A percentile compares a stretch with the other conserved stretches of the same genome.
Evolutionary conservation across 2,113 vertebrate species (phyloP).

Genomic region (Menidia beryllina): DNA sequence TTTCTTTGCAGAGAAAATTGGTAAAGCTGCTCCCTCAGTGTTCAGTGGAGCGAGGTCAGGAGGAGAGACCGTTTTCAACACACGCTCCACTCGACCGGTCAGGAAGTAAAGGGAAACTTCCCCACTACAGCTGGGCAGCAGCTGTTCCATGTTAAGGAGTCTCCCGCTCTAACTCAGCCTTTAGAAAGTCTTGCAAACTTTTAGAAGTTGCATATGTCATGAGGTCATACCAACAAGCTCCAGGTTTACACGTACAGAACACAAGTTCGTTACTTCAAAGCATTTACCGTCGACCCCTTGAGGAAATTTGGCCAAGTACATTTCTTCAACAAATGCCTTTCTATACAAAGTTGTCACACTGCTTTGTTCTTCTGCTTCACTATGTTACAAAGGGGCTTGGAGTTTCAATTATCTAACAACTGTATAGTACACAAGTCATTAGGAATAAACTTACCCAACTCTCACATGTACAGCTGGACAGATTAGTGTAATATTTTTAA

Average conservation of each 20-base stretch:
- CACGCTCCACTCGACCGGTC: slow-evolving; percentile 66
- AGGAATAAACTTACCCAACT: no score
- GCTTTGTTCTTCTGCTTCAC: background rate
- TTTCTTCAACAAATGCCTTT: background rate
- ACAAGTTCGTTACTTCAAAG: background rate
- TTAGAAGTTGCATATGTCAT: background rate
- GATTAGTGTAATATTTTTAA: no score
- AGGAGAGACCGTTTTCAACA: slow-evolving; percentile 88
- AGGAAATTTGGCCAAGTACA: background rate
- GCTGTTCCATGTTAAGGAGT: slow-evolving; percentile 10
- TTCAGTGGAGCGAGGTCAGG: slow-evolving; percentile 90
- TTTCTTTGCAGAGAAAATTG: slow-evolving; percentile 86
- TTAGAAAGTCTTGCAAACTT: background rate
- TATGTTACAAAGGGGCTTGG: background rate
- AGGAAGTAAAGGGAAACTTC: slow-evolving; percentile 57
- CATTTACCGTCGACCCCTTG: background rate
- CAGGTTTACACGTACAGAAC: background rate
- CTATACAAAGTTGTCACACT: no score
- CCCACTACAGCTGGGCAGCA: background rate
- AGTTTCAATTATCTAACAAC: no score
- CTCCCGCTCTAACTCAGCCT: background rate
- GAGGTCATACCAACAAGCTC: background rate
- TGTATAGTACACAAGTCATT: no score
- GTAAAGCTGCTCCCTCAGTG: slow-evolving; percentile 87
- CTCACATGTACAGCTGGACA: no score